Base-by-base conservation (phyloP, 1,140 invertebrate genomes). In the Lanistes nyassanus region DNA sequence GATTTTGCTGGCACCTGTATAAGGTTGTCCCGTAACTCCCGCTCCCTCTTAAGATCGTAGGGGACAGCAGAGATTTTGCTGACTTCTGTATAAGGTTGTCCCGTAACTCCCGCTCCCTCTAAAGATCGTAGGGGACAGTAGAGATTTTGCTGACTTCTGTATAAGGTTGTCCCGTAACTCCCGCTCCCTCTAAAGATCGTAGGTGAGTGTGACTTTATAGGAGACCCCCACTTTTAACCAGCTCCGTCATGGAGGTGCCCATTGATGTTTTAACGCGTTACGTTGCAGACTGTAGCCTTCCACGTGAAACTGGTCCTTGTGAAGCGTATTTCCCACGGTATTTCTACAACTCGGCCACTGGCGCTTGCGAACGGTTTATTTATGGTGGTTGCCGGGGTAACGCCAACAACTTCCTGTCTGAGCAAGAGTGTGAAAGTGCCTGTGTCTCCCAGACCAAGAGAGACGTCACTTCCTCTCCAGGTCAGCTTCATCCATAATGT, bases 321-420 rank as follows among this genome's bases (percentile, higher is more conserved):
- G 1, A 5, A 13, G 67, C 67, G 1, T 31, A 6, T 13, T n/a
- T 69, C 0, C 26, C 67, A 13, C 47, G 67, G 9, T 69, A 6
- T 53, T 69, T 53, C 42, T 69, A 51, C 26, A 69, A 69, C 4
- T 23, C 36, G 23, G 42, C 64, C n/a, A 26, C 19, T 7, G 67
- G 47, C 3, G 31, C 21, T 5, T 69, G 67, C 53, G 67, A 69
- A 23, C 42, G 53, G 67, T 69, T 69, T 69, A 53, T 69, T 53
- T 69, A 69, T 55, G 67, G 67, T 0, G 67, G 67, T 0, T 69
- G 67, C 53, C 4, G 29, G 34, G 67, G 67, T 7, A 69, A 69
- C 23, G 67, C 37, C 26, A 69, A 69, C 47, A 51, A 51, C 7
- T 69, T 69, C 31, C n/a, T 26, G 2, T 51, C 67, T 51, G 0